These are phyloP conservation scores for Drosophila murphyi DNA, from an alignment of 1,140 invertebrate genomes.

Conservation along the genomic window DNA sequence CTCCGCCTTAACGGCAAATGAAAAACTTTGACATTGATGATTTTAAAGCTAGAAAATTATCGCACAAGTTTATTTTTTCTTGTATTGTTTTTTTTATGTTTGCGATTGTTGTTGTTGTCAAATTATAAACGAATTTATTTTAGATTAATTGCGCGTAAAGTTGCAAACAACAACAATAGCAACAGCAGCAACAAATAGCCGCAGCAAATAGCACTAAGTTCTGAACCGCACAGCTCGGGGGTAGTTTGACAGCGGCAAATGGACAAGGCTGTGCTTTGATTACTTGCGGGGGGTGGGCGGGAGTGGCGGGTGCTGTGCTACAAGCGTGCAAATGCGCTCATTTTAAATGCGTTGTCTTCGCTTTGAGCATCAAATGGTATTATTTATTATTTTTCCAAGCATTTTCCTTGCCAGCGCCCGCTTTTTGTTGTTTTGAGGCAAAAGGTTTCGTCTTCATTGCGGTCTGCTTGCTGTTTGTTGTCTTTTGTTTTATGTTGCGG, in stretches of 20 bases:
- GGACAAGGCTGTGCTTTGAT: constrained; percentile 18
- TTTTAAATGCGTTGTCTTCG: constrained; percentile 74
- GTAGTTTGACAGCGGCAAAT: constrained; percentile 8
- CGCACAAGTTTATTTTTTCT: constrained; percentile 24
- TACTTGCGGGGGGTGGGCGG: background rate
- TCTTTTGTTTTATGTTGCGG: constrained; percentile 82
- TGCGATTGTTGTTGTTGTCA: constrained; percentile 58
- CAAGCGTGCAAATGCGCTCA: constrained; percentile 76
- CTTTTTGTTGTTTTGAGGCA: constrained; percentile 36
- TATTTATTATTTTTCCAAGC: constrained; percentile 73
- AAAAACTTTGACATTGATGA: constrained; percentile 62
- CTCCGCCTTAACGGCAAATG: constrained; percentile 4
- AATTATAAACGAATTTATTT: constrained; percentile 84
- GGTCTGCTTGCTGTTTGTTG: constrained; percentile 65
- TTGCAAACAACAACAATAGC: constrained; percentile 66
- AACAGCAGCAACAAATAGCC: constrained; percentile 13
- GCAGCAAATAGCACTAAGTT: constrained; percentile 37
- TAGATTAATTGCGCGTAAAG: constrained; percentile 84
- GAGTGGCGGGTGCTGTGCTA: constrained; percentile 5
- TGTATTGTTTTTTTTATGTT: constrained; percentile 22
- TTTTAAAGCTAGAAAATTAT: constrained; percentile 58
- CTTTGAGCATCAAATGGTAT: constrained; percentile 81
- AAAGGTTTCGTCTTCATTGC: constrained; percentile 38
- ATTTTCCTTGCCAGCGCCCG: constrained; percentile 9
- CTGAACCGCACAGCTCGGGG: constrained; percentile 27